Evolutionary conservation across 2,113 vertebrate species (phyloP), one percentile per base, ranked within the genome.

Genomic region (Chaetura pelagica): DNA sequence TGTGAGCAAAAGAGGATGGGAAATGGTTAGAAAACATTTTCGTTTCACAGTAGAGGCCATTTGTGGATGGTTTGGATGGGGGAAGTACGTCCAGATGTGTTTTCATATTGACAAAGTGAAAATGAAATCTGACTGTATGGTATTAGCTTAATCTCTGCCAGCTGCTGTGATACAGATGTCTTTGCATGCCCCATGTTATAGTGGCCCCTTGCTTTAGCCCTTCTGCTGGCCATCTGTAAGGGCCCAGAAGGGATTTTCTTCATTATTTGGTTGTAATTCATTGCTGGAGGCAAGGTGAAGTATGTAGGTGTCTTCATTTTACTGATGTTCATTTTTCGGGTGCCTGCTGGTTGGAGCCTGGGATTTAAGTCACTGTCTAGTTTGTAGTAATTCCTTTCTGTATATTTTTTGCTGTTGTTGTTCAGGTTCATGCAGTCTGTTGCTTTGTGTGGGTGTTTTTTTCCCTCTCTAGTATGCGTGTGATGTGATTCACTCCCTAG

Each of bases 131-230:
- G 69, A 18, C 54, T 62, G 0, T 14, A 30, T 23, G n/a, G 9
- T 48, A 38, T 40, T 13, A 54, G 40, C n/a, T 51, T 52, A n/a
- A 78, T 32, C 24, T 87, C 26, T 84, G 51, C 32, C 72, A 92
- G 92, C 67, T 93, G 75, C 75, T 90, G 27, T 11, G 18, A 15
- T 54, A 5, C 73, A 69, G 59, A 2, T 69, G 9, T 8, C 44
- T 87, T 13, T 6, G 2, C 34, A 1, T 58, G 51, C 1, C 1
- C 40, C 7, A 2, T 4, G 6, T 38, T 52, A 20, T 54, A 11
- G 35, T 58, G 42, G 2, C 34, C 32, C 3, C 63, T 77, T 88
- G 75, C 42, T 88, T 69, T 74, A 74, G 85, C 30, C 75, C 71
- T 83, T 18, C 40, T 68, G 14, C 52, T 89, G 58, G 38, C 77